Evolutionary conservation across 2,113 vertebrate genomes (phyloP).

Genomic region (Hiodon tergisus): DNA sequence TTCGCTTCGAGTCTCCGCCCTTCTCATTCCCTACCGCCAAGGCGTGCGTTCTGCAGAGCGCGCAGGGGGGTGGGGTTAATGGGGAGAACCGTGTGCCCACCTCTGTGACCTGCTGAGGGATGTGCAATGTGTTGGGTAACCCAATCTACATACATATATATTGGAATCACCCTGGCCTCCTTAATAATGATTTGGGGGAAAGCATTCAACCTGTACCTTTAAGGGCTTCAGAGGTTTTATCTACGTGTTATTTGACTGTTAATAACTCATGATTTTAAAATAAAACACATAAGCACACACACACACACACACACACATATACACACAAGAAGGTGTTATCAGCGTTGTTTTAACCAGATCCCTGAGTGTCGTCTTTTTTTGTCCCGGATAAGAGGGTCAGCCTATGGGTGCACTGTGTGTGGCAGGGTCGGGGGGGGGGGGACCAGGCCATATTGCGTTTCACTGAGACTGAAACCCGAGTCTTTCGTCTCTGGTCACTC

Average conservation of each 20-base stretch:
- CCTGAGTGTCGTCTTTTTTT: not conserved
- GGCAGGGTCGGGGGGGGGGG: constrained; percentile 19
- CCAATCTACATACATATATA: too few species aligned
- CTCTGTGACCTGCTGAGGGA: too few species aligned
- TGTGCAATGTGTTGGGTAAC: too few species aligned
- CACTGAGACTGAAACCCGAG: constrained; percentile 52
- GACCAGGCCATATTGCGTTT: constrained; percentile 37
- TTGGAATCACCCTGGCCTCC: too few species aligned
- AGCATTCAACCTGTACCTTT: too few species aligned
- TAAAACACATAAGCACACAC: not conserved
- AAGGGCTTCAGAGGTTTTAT: too few species aligned
- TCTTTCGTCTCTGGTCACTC: constrained; percentile 31
- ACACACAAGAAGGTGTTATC: not conserved
- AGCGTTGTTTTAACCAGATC: not conserved
- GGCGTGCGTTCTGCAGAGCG: not conserved
- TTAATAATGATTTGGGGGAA: too few species aligned
- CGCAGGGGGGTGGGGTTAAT: too few species aligned
- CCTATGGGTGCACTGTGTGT: not conserved
- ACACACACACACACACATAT: not conserved
- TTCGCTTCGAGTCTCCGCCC: not conserved
- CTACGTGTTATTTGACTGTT: not conserved
- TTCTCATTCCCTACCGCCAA: not conserved
- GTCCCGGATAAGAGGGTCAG: too few species aligned
- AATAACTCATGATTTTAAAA: not conserved
- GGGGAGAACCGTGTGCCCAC: too few species aligned